A percentile compares a stretch with the other conserved stretches of the same genome.
Conservation (phyloP, 2,113 vertebrate species). For the Carassius auratus region DNA sequence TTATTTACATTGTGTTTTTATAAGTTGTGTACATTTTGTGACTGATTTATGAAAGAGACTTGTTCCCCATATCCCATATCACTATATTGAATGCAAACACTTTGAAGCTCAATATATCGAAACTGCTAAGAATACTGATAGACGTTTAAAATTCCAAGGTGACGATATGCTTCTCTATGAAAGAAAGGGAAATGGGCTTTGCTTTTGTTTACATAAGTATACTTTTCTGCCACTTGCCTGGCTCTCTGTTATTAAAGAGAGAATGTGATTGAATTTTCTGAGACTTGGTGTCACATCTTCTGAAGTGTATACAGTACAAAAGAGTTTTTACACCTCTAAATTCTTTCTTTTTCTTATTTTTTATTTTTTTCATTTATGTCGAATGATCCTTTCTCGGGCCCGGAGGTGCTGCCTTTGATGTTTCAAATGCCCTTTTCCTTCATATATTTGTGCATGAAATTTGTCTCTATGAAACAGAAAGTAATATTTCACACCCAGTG, state of each 20-base stretch:
- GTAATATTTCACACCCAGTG: conserved; percentile 53
- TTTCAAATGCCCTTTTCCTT: conserved; percentile 63
- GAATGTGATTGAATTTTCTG: conserved; percentile 43
- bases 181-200: neutral
- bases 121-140: no score
- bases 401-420: conserved; percentile 68
- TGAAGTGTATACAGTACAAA: conserved; percentile 34
- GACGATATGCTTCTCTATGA: neutral
- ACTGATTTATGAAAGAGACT: no score
- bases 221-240: neutral
- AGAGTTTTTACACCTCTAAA: conserved; percentile 55
- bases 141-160: no score
- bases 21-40: no score
- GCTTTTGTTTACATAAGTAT: conserved; percentile 4
- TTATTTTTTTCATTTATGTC: conserved; percentile 57
- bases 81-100: no score
- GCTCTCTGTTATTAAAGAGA: conserved; percentile 35
- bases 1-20: no score
- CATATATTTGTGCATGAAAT: conserved; percentile 64
- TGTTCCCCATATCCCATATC: no score
- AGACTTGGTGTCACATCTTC: conserved; percentile 44
- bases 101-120: no score
- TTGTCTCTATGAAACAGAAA: conserved; percentile 56
- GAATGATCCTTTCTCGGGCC: conserved; percentile 59
- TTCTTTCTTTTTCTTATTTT: conserved; percentile 40